Conservation (phyloP, 2,888 invertebrate species). For the Formica aserva region DNA sequence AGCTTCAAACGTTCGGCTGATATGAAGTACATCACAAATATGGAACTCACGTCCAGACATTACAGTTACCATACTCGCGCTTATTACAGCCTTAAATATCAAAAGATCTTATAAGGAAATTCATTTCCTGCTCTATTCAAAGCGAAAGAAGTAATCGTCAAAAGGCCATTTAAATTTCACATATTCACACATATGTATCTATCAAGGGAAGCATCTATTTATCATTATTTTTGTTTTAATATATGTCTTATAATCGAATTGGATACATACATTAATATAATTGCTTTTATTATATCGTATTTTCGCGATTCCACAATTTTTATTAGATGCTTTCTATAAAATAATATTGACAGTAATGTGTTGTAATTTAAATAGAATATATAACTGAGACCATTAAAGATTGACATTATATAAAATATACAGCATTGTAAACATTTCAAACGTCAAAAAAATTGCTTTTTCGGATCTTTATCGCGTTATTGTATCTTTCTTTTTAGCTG, state of each 20-base stretch:
- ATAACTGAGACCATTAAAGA: slow-evolving; percentile 4
- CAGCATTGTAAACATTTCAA: background rate
- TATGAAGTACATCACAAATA: slow-evolving; percentile 80
- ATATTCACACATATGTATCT: slow-evolving; percentile 19
- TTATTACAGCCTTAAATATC: slow-evolving; percentile 85
- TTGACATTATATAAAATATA: slow-evolving; percentile 54
- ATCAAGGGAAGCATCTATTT: background rate
- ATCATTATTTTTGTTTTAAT: slow-evolving; percentile 14
- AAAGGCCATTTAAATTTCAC: slow-evolving; percentile 36
- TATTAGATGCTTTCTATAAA: slow-evolving; percentile 25
- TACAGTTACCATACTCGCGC: slow-evolving; percentile 85
- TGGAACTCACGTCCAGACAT: slow-evolving; percentile 79
- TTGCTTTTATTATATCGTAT: background rate
- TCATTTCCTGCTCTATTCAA: slow-evolving; percentile 1
- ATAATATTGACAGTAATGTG: background rate
- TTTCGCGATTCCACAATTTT: slow-evolving; percentile 9
- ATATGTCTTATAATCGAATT: background rate
- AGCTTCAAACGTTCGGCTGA: slow-evolving; percentile 82
- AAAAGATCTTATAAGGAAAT: slow-evolving; percentile 77
- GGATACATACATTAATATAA: background rate
- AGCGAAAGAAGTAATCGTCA: background rate
- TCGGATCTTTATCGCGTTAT: background rate
- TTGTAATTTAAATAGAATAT: background rate
- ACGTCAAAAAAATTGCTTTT: background rate
- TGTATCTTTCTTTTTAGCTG: background rate